Evolutionary conservation across 1,140 invertebrate genomes (phyloP), one percentile per base, ranked within the genome.

Genomic region (Drosophila arawakana): DNA sequence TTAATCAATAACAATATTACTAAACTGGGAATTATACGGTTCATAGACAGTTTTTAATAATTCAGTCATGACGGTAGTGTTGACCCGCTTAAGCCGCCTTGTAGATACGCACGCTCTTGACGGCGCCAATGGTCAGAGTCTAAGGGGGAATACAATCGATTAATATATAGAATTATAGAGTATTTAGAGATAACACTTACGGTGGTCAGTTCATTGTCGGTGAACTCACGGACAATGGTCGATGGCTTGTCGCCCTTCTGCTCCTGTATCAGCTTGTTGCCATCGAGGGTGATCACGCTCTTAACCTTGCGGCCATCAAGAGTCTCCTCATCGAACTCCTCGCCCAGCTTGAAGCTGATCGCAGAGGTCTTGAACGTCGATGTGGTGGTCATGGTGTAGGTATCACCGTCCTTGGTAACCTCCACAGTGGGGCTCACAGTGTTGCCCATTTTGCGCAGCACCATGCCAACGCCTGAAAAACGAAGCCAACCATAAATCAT

Each of bases 291-390:
- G 72, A 95, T 94, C 60, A 94, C 84, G 49, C 94, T 95, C 93
- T 97, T 97, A 1, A 98, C 97, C 81, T 95, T 95, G 43, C 97
- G 94, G 9, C 97, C 97, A 91, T 98, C 97, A 13, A 96, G 94
- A 7, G 97, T 98, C 76, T 96, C 95, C 82, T 98, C 97, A 8
- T 97, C 96, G 91, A 98, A 97, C 91, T 97, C 96, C 63, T 96
- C 95, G 21, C 95, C 96, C 4, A 97, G 93, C 92, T 95, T 97
- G 93, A 98, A 98, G 73, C 94, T 95, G 47, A 96, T 94, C 63
- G 95, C 94, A 0, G 95, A 94, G 76, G 94, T 97, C 91, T 98
- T 98, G 92, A 98, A 97, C 1, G 97, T 96, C 8, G 97, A 97
- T 3, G 94, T 94, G 2, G 97, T 97, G 71, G 95, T 95, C 37